A percentile compares a stretch with the other conserved stretches of the same genome.
Evolutionary conservation across 2,113 vertebrate genomes (phyloP).

Genomic region (Oenanthe oenanthe): DNA sequence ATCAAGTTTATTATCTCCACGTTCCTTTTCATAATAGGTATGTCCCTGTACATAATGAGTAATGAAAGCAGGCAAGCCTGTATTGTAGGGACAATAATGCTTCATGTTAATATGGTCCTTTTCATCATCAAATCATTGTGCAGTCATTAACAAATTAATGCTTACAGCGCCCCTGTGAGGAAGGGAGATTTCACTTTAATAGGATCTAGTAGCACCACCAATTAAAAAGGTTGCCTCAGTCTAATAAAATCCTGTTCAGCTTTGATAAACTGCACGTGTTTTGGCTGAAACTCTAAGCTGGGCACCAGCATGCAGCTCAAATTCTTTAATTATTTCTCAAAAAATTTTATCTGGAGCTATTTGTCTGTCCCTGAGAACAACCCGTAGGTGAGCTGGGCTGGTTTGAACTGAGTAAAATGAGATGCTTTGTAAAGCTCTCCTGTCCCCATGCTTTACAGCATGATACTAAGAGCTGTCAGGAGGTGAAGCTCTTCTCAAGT

Average conservation of each 20-base stretch:
- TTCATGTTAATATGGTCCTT: constrained; percentile 4
- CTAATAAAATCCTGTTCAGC: not conserved
- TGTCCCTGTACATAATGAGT: constrained; percentile 23
- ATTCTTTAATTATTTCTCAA: not conserved
- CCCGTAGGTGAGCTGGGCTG: not conserved
- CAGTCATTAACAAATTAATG: constrained; percentile 55
- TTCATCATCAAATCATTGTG: constrained; percentile 30
- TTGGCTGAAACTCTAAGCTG: not conserved
- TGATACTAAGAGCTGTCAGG: constrained; percentile 17
- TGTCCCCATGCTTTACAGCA: not conserved
- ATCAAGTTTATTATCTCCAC: constrained; percentile 41
- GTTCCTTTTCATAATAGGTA: constrained; percentile 14
- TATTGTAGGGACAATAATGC: constrained; percentile 15
- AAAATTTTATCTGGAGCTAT: not conserved
- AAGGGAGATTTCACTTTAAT: constrained; percentile 45
- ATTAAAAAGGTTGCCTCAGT: not conserved
- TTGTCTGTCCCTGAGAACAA: not conserved
- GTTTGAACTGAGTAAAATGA: not conserved
- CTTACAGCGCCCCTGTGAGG: constrained; percentile 56
- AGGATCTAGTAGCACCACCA: not conserved
- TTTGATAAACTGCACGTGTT: not conserved
- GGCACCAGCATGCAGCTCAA: not conserved
- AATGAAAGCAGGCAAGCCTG: constrained; percentile 38
- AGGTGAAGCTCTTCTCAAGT: constrained; percentile 24
- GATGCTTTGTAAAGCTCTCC: not conserved